Conservation (phyloP, 2,797 vertebrate genomes). For the Spondyliosoma cantharus region DNA sequence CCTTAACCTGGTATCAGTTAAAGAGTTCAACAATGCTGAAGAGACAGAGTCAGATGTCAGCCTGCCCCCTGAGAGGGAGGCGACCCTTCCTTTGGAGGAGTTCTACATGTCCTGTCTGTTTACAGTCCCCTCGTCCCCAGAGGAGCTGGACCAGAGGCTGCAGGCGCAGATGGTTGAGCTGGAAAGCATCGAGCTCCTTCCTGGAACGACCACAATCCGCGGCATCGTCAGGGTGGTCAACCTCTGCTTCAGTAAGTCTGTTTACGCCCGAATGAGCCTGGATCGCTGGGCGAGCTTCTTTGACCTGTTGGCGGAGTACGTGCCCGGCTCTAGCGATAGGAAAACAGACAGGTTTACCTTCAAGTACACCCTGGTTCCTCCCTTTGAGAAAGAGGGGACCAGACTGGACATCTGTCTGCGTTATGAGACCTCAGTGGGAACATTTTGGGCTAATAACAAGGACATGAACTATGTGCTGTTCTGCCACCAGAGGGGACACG, state of each 20-base stretch:
- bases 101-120: constrained; percentile 89
- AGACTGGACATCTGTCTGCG: constrained; percentile 94
- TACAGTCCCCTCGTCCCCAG: constrained; percentile 83
- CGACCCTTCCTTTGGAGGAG: constrained; percentile 80
- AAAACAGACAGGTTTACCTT: constrained; percentile 94
- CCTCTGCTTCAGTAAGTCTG: constrained; percentile 90
- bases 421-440: constrained; percentile 89
- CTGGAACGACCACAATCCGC: constrained; percentile 87
- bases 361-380: constrained; percentile 88
- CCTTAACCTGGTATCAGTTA: constrained; percentile 93
- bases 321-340: constrained; percentile 92
- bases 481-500: constrained; percentile 87
- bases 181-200: constrained; percentile 88
- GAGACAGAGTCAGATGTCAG: constrained; percentile 69
- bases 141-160: constrained; percentile 87
- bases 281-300: constrained; percentile 91
- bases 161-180: constrained; percentile 87
- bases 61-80: constrained; percentile 67
- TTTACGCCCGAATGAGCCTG: constrained; percentile 89
- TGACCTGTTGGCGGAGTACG: constrained; percentile 91
- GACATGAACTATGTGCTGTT: constrained; percentile 91
- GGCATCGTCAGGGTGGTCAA: constrained; percentile 93
- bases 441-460: constrained; percentile 95
- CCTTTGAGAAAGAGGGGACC: constrained; percentile 86
- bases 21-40: constrained; percentile 90